Evolutionary conservation across 1,140 invertebrate species (phyloP).

Genomic region (Cherax destructor): DNA sequence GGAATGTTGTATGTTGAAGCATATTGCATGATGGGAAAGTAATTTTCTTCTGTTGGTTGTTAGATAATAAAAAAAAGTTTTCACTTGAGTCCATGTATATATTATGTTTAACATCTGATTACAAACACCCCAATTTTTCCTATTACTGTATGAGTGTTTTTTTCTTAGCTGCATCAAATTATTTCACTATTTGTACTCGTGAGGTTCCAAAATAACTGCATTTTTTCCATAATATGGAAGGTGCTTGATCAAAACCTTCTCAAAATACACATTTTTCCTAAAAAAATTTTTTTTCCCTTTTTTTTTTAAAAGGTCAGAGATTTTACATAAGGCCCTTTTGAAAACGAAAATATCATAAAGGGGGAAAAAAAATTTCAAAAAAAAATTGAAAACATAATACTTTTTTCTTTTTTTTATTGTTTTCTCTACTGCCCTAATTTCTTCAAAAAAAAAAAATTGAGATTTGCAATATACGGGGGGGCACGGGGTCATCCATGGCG

Average conservation of each 20-base stretch:
- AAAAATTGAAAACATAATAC: too few relatives aligned
- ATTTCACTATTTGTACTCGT: background rate
- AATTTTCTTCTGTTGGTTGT: background rate
- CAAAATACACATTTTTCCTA: background rate
- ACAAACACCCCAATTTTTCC: background rate
- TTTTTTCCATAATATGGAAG: background rate
- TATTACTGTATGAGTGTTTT: constrained; percentile 4
- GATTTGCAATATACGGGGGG: too few relatives aligned
- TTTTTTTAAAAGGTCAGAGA: background rate
- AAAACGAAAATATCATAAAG: too few relatives aligned
- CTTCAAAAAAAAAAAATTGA: too few relatives aligned
- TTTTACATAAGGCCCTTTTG: background rate
- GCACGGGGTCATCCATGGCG: too few relatives aligned
- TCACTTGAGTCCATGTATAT: background rate
- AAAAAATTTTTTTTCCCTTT: background rate
- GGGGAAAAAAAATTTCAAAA: too few relatives aligned
- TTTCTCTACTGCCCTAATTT: too few relatives aligned
- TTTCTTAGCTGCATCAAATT: background rate
- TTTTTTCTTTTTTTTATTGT: too few relatives aligned
- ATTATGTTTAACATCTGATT: constrained; percentile 6
- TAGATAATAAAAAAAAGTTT: background rate
- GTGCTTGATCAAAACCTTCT: background rate
- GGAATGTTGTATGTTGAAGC: background rate
- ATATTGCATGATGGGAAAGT: background rate
- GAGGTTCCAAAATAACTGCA: background rate